Base-by-base conservation (phyloP, 2,113 vertebrate species). In the Salvelinus alpinus region DNA sequence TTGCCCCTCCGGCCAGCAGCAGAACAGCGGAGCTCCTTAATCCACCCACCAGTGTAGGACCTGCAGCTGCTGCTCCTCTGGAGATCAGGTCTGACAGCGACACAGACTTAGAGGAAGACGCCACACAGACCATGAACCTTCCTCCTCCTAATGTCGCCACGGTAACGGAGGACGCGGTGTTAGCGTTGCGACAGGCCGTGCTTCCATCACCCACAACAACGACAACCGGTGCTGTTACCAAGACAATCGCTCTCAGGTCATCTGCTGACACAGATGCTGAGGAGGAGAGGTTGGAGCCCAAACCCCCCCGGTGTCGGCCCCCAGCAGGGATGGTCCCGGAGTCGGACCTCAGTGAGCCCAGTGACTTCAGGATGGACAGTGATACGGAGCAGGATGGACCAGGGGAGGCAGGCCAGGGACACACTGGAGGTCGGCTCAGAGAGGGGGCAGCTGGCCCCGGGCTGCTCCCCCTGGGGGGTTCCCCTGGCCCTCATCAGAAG, bases 81-180 rank as follows among this genome's bases (percentile, higher is more conserved):
- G 81, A 73, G 54, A 73, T 83, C 78, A 34, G 77, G 27, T 87
- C 84, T 14, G 83, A 90, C 83, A 90, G 89, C 9, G 88, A 89
- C 68, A 86, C 86, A 68, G 89, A 92, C 25, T 31, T 71, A 48
- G 85, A 88, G 22, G 79, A 76, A 0, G 29, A 80, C 2, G 65
- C 70, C 64, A 51, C 67, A 9, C 34, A 68, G 54, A 67, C 48
- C 22, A 4, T 59, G 59, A 38, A 31, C 31, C 29, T 18, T 34
- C 18, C 27, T 18, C 29, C 16, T 20, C 31, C 8, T n/a, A 25
- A 5, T n/a, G 62, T n/a, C n/a, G 22, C 62, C n/a, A 57, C 1
- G 54, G 62, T n/a, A 64, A 64, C 22, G 62, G 20, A 64, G 12
- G 62, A 64, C 22, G 4, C 67, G 5, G 8, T 44, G 38, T 44